phyloP scores from a whole-genome alignment of 2,888 invertebrate species.

The Netelia melanura region DNA sequence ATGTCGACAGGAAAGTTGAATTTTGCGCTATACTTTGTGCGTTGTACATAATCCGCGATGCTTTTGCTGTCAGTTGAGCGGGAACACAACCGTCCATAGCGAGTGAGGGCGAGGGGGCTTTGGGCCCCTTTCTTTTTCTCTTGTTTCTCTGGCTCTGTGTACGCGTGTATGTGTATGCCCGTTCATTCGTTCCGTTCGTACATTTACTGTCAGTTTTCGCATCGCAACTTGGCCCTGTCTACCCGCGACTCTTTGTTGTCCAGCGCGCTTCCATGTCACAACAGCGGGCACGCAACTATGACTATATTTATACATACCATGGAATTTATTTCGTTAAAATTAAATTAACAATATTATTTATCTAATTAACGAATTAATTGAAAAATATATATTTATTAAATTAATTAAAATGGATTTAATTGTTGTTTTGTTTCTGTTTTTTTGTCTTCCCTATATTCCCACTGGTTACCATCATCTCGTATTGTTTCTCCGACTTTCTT shows the following conservation, averaged over 20 bases:
- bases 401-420: no score
- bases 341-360: background rate
- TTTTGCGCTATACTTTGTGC: constrained; percentile 12
- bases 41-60: constrained; percentile 40
- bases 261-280: background rate
- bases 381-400: no score
- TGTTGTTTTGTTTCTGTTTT: no score
- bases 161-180: background rate
- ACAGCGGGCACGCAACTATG: background rate
- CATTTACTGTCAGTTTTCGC: constrained; percentile 42
- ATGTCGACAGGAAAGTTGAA: constrained; percentile 18
- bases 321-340: background rate
- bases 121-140: constrained; percentile 27
- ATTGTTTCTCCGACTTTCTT: background rate
- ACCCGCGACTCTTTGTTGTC: background rate
- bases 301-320: background rate
- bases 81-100: constrained; percentile 36
- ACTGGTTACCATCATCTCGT: background rate
- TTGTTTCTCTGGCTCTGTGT: background rate
- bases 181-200: constrained; percentile 52
- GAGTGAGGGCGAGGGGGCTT: constrained; percentile 9
- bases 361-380: no score
- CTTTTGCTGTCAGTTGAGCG: constrained; percentile 44
- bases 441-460: no score
- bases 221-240: background rate